Base-by-base conservation (phyloP, 2,888 invertebrate genomes). In the Scaptomyza tumidula region DNA sequence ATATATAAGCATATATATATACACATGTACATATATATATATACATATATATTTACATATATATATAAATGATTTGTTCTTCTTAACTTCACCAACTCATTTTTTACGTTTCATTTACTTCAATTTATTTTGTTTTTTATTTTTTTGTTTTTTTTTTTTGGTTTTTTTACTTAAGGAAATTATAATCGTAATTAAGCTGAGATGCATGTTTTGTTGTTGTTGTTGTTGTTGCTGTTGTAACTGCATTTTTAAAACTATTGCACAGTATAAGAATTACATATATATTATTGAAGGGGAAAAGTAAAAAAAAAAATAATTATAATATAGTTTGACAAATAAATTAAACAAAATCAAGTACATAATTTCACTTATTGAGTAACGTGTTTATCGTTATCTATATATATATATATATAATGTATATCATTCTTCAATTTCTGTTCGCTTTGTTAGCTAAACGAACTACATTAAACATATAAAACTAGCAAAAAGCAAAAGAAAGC, bases 341-440 rank as follows among this genome's bases (percentile, higher is more conserved):
- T 77, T 74, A 82, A 75, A 78, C 61, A 75, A 85, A 81, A 82
- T 81, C 81, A 81, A 85, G 85, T 82, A 81, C 85, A 81, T 81
- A 49, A 84, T 79, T 78, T 75, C 76, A 75, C 72, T 80, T 80
- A 59, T 65, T 56, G 37, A 45, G 56, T 71, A 66, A 62, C 39
- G 37, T 55, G 35, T 54, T 19, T 39, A 24, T 33, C 19, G 19
- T 19, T 19, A 19, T 19, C 19, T 19, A 19, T 19, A 19, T 19
- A 19, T 19, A 19, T 19, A 19, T 19, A 2, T 19, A 19, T 19
- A 19, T 39, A 37, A 44, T 19, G 19, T 19, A 19, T 19, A 19
- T 39, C 41, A 44, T 29, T 16, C 13, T 10, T 56, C 27, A 10
- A 9, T 29, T 39, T 24, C 24, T 7, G 9, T 24, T 24, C 3